Percentiles rank a stretch among this genome's conserved stretches.
Evolutionary conservation across 2,888 invertebrate species (phyloP).

Genomic region (Heliconius charithonia): DNA sequence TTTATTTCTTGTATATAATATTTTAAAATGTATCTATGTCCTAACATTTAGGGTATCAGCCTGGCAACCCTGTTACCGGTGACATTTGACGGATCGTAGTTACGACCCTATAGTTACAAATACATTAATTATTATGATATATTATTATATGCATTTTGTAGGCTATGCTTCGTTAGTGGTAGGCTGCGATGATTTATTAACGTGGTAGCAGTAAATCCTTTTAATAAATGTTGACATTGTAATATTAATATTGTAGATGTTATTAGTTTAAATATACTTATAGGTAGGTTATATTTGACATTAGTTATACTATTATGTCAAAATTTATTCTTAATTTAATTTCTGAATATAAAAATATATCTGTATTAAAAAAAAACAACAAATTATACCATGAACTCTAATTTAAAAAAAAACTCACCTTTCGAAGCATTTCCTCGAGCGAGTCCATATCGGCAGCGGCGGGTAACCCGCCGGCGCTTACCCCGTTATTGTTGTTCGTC

Average conservation of each 20-base stretch:
- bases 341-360: too few species aligned
- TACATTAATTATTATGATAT: conserved; percentile 48
- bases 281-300: not conserved
- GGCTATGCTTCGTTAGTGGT: conserved; percentile 32
- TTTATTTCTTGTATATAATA: too few species aligned
- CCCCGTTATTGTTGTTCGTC: conserved; percentile 86
- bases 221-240: conserved; percentile 28
- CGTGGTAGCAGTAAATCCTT: conserved; percentile 29
- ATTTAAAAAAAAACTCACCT: conserved; percentile 79
- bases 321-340: too few species aligned
- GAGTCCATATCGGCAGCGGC: conserved; percentile 89
- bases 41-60: not conserved
- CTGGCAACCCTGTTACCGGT: conserved; percentile 25
- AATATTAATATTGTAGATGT: conserved; percentile 18
- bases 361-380: too few species aligned
- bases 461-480: conserved; percentile 85
- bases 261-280: conserved; percentile 9
- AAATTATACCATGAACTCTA: not conserved
- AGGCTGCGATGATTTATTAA: conserved; percentile 33
- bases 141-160: conserved; percentile 43
- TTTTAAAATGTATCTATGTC: not conserved
- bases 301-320: not conserved
- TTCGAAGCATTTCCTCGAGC: conserved; percentile 90
- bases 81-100: conserved; percentile 46
- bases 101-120: conserved; percentile 39